Percentiles rank a stretch among this genome's conserved stretches.
phyloP scores from a whole-genome alignment of 2,113 vertebrate genomes.

The Saccopteryx leptura region DNA sequence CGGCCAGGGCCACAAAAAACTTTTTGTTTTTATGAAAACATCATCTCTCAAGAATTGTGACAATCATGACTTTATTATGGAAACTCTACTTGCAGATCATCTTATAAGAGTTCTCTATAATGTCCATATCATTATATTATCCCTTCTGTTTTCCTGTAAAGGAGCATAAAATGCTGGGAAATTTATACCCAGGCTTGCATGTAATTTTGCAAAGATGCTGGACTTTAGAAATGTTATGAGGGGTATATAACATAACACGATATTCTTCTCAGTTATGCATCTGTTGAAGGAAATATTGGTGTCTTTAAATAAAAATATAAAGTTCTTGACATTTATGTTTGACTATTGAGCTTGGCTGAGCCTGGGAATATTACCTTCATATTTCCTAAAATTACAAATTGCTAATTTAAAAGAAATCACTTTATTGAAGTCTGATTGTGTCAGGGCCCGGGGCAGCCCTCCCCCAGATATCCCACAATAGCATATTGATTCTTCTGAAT shows the following conservation, averaged over 20 bases:
- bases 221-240: conserved; percentile 66
- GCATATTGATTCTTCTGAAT: background rate
- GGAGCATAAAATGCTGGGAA: conserved; percentile 1
- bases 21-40: conserved; percentile 4
- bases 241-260: conserved; percentile 37
- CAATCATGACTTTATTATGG: background rate
- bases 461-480: background rate
- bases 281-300: conserved; percentile 75
- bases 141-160: conserved; percentile 36
- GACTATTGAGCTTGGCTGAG: conserved; percentile 66
- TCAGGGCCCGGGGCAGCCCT: background rate
- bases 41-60: background rate
- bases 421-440: background rate
- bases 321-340: conserved; percentile 80
- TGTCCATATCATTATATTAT: background rate
- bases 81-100: background rate
- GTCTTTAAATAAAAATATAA: conserved; percentile 74
- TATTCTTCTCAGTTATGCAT: conserved; percentile 75
- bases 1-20: background rate
- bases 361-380: conserved; percentile 69
- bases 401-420: conserved; percentile 28
- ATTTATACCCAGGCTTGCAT: background rate
- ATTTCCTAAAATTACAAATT: conserved; percentile 78
- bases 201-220: conserved; percentile 54
- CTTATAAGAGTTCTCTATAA: background rate